Evolutionary conservation across 2,113 vertebrate genomes (phyloP).

Genomic region (Callionymus lyra): DNA sequence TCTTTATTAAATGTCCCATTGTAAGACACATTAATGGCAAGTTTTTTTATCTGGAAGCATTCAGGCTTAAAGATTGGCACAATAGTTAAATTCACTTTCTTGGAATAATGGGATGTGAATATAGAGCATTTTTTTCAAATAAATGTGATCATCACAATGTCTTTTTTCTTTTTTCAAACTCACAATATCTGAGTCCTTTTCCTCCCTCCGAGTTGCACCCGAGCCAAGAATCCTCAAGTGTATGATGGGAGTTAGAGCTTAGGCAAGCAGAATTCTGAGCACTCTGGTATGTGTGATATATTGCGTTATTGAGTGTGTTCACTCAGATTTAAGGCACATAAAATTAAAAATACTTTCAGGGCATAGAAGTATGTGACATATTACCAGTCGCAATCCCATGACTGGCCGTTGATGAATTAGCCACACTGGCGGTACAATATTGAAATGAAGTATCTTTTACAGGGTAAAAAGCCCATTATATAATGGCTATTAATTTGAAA

Average conservation of each 20-base stretch:
- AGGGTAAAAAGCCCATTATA: slow-evolving; percentile 52
- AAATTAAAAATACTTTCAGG: slow-evolving; percentile 46
- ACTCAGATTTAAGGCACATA: slow-evolving; percentile 49
- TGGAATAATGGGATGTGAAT: background rate
- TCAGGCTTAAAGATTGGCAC: slow-evolving; percentile 14
- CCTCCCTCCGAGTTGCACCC: slow-evolving; percentile 8
- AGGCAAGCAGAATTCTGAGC: slow-evolving; percentile 37
- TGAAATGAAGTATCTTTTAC: slow-evolving; percentile 52
- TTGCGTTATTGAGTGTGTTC: slow-evolving; percentile 48
- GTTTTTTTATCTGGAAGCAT: slow-evolving; percentile 8
- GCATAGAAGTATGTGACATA: slow-evolving; percentile 32
- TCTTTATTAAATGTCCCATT: slow-evolving; percentile 26
- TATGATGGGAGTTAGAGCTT: slow-evolving; percentile 40
- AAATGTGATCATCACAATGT: background rate
- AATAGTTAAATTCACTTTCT: slow-evolving; percentile 5
- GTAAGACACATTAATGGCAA: slow-evolving; percentile 11
- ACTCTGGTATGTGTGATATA: slow-evolving; percentile 36
- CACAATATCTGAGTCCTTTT: slow-evolving; percentile 2
- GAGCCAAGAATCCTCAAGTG: slow-evolving; percentile 25
- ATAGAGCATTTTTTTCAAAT: background rate
- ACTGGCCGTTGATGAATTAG: slow-evolving; percentile 33
- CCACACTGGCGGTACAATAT: slow-evolving; percentile 39
- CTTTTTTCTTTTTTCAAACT: too few species aligned
- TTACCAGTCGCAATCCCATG: slow-evolving; percentile 33
- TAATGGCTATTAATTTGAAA: slow-evolving; percentile 44